Conservation (phyloP, 2,113 vertebrate genomes). For the Grus americana region DNA sequence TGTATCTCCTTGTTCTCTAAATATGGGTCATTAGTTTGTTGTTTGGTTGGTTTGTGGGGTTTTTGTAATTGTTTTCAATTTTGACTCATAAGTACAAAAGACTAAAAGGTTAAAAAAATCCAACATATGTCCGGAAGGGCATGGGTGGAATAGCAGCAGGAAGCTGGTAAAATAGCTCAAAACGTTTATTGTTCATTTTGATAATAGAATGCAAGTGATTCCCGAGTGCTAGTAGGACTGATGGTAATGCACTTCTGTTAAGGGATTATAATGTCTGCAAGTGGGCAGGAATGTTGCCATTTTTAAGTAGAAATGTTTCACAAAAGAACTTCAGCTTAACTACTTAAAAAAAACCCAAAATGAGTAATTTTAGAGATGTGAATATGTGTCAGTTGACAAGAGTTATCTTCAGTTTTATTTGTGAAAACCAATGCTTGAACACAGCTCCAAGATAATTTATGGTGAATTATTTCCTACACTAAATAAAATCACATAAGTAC, state of each 20-base stretch:
- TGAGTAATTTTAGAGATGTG: background rate
- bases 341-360: background rate
- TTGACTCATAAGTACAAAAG: background rate
- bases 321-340: background rate
- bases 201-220: background rate
- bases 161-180: background rate
- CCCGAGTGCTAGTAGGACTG: background rate
- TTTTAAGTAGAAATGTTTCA: background rate
- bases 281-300: background rate
- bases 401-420: background rate
- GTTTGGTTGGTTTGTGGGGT: too few relatives aligned
- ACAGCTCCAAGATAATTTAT: background rate
- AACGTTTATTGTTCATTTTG: background rate
- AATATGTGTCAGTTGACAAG: rapidly evolving
- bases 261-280: background rate
- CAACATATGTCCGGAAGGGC: rapidly evolving
- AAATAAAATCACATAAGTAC: background rate
- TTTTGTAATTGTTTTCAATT: background rate
- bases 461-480: background rate
- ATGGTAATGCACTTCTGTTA: background rate
- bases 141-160: background rate
- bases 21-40: background rate
- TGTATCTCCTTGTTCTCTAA: background rate
- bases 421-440: background rate
- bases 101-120: background rate